These are phyloP conservation scores for Loxodonta africana DNA, from an alignment of 2,113 vertebrate species.

Conservation along the genomic window DNA sequence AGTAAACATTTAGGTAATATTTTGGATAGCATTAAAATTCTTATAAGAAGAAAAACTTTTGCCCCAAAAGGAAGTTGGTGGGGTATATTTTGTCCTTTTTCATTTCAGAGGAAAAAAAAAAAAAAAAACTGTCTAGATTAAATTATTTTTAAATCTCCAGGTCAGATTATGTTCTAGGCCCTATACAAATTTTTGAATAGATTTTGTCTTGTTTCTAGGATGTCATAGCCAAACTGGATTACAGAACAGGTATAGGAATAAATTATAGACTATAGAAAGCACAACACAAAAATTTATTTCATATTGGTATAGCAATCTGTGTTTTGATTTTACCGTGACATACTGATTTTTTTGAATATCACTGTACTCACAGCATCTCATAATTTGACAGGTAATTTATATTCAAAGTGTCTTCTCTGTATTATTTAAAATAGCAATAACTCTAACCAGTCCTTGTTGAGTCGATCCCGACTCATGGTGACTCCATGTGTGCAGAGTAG, in stretches of 20 bases:
- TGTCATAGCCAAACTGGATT: neutral
- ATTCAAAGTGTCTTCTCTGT: neutral
- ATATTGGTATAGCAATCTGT: neutral
- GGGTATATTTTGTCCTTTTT: neutral
- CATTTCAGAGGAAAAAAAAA: neutral
- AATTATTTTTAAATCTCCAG: constrained; percentile 23
- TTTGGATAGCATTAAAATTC: neutral
- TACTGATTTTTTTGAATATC: neutral
- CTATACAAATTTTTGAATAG: neutral
- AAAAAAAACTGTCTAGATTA: neutral
- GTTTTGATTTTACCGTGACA: neutral
- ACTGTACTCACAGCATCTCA: neutral
- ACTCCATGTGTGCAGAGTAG: too few relatives aligned
- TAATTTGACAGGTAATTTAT: neutral
- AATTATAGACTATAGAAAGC: neutral
- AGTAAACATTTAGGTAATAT: neutral
- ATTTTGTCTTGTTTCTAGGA: neutral
- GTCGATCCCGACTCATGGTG: neutral
- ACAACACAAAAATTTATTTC: neutral
- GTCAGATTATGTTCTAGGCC: neutral
- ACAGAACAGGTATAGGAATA: neutral
- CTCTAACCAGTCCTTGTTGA: neutral
- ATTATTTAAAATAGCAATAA: neutral
- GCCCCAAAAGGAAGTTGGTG: neutral
- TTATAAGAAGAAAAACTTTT: neutral